phyloP scores from a whole-genome alignment of 2,113 vertebrate genomes.

The Misgurnus mizolepis region DNA sequence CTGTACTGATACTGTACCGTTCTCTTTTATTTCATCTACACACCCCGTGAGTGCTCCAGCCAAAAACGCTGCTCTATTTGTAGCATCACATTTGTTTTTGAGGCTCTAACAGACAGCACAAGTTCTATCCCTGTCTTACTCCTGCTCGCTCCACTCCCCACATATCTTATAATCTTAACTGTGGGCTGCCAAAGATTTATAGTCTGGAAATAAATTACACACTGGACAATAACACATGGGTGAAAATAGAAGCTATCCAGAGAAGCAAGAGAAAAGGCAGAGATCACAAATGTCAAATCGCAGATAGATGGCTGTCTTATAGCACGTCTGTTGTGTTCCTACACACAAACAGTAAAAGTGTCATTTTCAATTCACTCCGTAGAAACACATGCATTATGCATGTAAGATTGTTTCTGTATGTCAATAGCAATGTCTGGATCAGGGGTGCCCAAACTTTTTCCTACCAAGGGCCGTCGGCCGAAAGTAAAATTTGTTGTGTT shows the following conservation, averaged over 20 bases:
- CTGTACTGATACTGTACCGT: background rate
- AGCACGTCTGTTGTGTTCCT: background rate
- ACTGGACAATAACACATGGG: constrained; percentile 66
- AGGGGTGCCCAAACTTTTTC: too few species aligned
- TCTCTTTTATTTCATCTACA: constrained; percentile 16
- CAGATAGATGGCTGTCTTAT: constrained; percentile 42
- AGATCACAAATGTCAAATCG: constrained; percentile 72
- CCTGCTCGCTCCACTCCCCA: constrained; percentile 42
- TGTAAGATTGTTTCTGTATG: too few species aligned
- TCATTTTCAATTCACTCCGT: too few species aligned
- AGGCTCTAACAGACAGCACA: constrained; percentile 43
- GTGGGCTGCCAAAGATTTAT: constrained; percentile 68
- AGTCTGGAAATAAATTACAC: constrained; percentile 77
- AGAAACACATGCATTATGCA: too few species aligned
- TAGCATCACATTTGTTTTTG: constrained; percentile 47
- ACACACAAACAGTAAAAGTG: too few species aligned
- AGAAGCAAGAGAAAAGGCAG: constrained; percentile 60
- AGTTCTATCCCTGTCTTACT: constrained; percentile 28
- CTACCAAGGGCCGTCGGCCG: too few species aligned
- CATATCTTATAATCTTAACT: constrained; percentile 69
- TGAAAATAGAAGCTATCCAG: constrained; percentile 71
- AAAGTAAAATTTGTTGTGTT: too few species aligned
- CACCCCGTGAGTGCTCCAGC: constrained; percentile 18
- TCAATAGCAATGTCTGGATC: too few species aligned
- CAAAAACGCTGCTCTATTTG: constrained; percentile 49